These are phyloP conservation scores for Hydrolagus affinis DNA, from an alignment of 2,113 vertebrate genomes.

Conservation along the genomic window DNA sequence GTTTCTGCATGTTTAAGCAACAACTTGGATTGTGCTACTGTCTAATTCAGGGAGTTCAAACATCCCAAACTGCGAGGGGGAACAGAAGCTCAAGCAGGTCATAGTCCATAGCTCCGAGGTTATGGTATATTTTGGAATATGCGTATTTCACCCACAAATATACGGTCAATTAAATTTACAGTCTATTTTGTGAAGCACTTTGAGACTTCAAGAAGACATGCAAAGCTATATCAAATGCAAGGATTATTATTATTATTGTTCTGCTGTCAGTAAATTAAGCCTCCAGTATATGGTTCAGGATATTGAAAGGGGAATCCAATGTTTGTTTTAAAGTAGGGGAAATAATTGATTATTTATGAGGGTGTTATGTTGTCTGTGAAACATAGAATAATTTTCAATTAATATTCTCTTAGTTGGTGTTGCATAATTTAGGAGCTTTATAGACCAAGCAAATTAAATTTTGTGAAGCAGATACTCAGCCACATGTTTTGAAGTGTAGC, in stretches of 20 bases:
- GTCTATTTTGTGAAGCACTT: too few relatives aligned
- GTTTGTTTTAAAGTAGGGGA: neutral
- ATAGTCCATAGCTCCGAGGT: neutral
- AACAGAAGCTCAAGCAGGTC: neutral
- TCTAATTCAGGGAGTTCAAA: neutral
- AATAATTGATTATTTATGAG: neutral
- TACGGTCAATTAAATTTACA: too few relatives aligned
- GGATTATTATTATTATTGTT: too few relatives aligned
- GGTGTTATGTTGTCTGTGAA: neutral
- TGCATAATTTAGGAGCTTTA: slow-evolving; percentile 5
- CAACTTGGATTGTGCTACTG: neutral
- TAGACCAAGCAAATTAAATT: neutral
- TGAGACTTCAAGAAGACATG: too few relatives aligned
- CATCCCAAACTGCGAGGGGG: neutral
- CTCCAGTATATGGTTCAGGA: neutral
- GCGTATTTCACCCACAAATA: too few relatives aligned
- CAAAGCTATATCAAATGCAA: too few relatives aligned
- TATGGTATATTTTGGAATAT: neutral
- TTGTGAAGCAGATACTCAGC: slow-evolving; percentile 4
- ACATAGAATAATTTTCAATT: neutral
- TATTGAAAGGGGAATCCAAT: neutral
- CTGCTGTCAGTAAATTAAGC: neutral
- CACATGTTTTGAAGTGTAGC: neutral
- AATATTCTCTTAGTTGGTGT: neutral
- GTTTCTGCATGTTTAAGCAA: neutral